phyloP scores from a whole-genome alignment of 2,797 vertebrate species.

The Champsocephalus gunnari region DNA sequence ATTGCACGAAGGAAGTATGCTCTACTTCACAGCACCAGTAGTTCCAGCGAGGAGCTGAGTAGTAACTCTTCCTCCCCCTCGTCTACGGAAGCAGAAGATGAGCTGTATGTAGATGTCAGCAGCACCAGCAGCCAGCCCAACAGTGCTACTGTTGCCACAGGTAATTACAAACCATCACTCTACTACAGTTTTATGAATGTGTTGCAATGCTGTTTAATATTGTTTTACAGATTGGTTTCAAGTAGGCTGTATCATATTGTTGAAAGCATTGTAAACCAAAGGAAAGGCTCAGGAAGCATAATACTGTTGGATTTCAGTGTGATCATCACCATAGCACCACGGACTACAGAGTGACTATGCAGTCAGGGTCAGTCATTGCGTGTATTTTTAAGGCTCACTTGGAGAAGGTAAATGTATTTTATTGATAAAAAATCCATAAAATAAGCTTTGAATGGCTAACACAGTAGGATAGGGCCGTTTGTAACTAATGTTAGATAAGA shows the following conservation, averaged over 20 bases:
- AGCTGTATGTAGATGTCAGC: constrained; percentile 95
- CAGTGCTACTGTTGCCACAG: constrained; percentile 91
- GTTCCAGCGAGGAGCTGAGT: constrained; percentile 95
- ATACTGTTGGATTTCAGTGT: background rate
- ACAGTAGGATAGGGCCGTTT: background rate
- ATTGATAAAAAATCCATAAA: background rate
- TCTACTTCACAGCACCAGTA: constrained; percentile 94
- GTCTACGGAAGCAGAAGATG: constrained; percentile 95
- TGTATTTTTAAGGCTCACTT: background rate
- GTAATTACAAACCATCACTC: constrained; percentile 75
- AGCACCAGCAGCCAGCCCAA: constrained; percentile 93
- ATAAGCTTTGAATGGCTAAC: background rate
- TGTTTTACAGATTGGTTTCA: constrained; percentile 4
- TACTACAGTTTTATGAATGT: constrained; percentile 7
- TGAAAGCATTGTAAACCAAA: background rate
- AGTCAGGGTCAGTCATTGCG: background rate
- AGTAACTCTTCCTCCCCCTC: constrained; percentile 94
- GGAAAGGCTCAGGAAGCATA: background rate
- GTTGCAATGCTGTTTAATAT: constrained; percentile 3
- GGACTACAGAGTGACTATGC: background rate
- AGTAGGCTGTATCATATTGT: background rate
- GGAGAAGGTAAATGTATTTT: background rate
- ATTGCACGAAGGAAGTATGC: constrained; percentile 95
- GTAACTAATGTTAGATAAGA: background rate
- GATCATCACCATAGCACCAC: background rate